Evolutionary conservation across 2,797 vertebrate genomes (phyloP), one percentile per base, ranked within the genome.

Genomic region (Xerus rutilus): DNA sequence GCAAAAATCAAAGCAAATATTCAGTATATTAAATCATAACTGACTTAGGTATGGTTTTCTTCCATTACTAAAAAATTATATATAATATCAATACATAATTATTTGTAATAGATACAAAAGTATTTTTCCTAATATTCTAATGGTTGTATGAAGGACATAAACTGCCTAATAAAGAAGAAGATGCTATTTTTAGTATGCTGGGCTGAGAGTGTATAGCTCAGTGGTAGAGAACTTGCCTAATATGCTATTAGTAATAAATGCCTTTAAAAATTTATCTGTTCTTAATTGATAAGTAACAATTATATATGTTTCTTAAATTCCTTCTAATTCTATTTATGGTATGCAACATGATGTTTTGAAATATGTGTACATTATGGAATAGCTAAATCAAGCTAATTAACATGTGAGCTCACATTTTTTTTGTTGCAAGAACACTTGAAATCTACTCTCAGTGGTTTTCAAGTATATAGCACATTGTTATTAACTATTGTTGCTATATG

Each of bases 1-100:
- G 81, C 28, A 92, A 95, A 89, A 93, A 62, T 62, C 32, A 76
- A 64, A 87, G 35, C 17, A 90, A 65, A 49, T 78, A 67, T 77
- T 95, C 81, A 81, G 67, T 70, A 7, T 86, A 47, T 77, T 69
- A 49, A 91, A 62, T 72, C n/a, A 73, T 73, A 93, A 54, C 35
- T 86, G 72, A 92, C n/a, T 76, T 89, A 84, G 49, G 39, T 65
- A 6, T 74, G 21, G 9, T 64, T 94, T 94, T 88, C 69, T 13
- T 69, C 65, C 70, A 20, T 49, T 77, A 87, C 32, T 65, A 65
- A 96, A 57, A 78, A 86, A 39, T 67, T 59, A 35, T 64, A 57
- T 30, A 32, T 35, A 77, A 45, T 85, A 70, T 62, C 9, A 87
- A 30, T 77, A 59, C 47, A 30, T 59, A 45, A 81, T 49, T 84